These are phyloP conservation scores for Athalia rosae DNA, from an alignment of 2,888 invertebrate species.

Conservation along the genomic window DNA sequence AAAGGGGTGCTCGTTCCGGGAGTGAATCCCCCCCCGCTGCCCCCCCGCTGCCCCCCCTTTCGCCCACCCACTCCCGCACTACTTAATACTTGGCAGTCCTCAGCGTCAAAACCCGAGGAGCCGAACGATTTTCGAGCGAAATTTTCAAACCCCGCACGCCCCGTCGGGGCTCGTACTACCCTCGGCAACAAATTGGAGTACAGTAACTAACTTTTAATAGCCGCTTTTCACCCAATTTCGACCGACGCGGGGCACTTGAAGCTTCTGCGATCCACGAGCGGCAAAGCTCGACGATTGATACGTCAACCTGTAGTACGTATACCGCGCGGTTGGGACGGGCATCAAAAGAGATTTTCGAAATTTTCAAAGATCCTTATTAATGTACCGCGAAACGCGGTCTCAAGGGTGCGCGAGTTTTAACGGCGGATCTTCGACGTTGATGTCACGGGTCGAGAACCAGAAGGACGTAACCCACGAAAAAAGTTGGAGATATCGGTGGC, in stretches of 20 bases:
- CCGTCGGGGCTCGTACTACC: neutral
- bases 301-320: no score
- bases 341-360: no score
- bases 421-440: no score
- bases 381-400: no score
- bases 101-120: neutral
- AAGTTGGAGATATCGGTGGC: no score
- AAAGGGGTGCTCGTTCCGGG: slow-evolving; percentile 36
- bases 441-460: no score
- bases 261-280: neutral
- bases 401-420: no score
- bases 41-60: neutral
- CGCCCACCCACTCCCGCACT: neutral
- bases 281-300: neutral
- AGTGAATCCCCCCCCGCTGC: slow-evolving; percentile 24
- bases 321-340: no score
- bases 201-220: slow-evolving; percentile 33
- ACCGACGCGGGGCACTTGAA: neutral
- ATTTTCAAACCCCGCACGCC: neutral
- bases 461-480: no score
- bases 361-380: no score
- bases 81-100: neutral
- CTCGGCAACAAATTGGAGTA: slow-evolving; percentile 14
- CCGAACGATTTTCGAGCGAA: slow-evolving; percentile 20
- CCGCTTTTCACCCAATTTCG: slow-evolving; percentile 22